Conservation (phyloP, 2,113 vertebrate genomes). For the Mesocricetus auratus region DNA sequence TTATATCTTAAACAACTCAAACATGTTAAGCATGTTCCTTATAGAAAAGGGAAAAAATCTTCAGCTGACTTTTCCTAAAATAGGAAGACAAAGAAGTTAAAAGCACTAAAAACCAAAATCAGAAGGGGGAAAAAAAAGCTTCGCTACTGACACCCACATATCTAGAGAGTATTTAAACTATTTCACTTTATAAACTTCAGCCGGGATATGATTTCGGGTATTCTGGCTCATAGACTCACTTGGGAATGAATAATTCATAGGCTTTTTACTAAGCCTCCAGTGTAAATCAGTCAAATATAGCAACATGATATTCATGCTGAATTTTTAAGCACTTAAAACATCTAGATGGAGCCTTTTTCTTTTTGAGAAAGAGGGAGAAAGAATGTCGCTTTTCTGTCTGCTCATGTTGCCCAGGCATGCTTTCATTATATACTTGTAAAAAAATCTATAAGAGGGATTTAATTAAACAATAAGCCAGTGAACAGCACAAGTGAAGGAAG, state of each 20-base stretch:
- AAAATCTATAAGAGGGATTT: constrained; percentile 75
- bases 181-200: constrained; percentile 80
- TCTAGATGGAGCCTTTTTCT: constrained; percentile 80
- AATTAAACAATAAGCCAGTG: constrained; percentile 85
- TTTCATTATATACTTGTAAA: constrained; percentile 75
- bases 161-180: constrained; percentile 83
- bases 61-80: constrained; percentile 49
- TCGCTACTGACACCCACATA: constrained; percentile 34
- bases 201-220: constrained; percentile 85
- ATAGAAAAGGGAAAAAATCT: background rate
- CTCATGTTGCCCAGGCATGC: constrained; percentile 59
- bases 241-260: constrained; percentile 89
- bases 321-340: constrained; percentile 85
- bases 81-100: constrained; percentile 37
- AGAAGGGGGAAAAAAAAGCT: constrained; percentile 63
- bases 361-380: constrained; percentile 60
- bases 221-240: constrained; percentile 83
- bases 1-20: constrained; percentile 17
- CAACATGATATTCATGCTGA: constrained; percentile 83
- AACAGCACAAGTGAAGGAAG: constrained; percentile 70
- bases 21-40: background rate
- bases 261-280: constrained; percentile 84
- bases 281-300: constrained; percentile 87
- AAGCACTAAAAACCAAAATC: constrained; percentile 62
- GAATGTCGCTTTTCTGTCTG: constrained; percentile 27